Base-by-base conservation (phyloP, 2,113 vertebrate genomes). In the Mesoclemmys tuberculata region DNA sequence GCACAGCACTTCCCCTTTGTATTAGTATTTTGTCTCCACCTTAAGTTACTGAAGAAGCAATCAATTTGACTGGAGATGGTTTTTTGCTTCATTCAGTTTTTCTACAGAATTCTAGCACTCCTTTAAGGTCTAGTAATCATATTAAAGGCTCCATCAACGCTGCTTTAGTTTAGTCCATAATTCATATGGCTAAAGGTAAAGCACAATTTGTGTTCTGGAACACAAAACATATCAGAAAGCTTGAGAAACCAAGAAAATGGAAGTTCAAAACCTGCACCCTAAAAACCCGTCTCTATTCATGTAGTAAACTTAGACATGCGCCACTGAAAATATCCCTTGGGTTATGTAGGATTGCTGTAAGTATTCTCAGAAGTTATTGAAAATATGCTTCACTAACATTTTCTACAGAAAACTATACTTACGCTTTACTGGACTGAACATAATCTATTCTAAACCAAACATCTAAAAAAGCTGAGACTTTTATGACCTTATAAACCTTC, bases 1-100 rank as follows among this genome's bases (percentile, higher is more conserved):
- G 95, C 93, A 98, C 94, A 79, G 92, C 29, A 86, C 54, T 94
- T 97, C 87, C 96, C 96, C 92, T 92, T 96, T 97, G 95, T 96
- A 92, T 97, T 93, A 92, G 86, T 85, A 86, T 89, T 83, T 86
- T 90, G 58, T 90, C 90, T 89, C 51, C 91, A 84, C 82, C 41
- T 68, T 91, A 6, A 13, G 91, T 88, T 64, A 81, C n/a, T 88
- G 78, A 94, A 96, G 38, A 94, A 97, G 80, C 46, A 91, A 91
- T 93, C 90, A 11, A 91, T 96, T 97, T 96, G 92, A 94, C 94
- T 88, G 22, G 55, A 79, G 5, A 84, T 38, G 80, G 35, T 61
- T n/a, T 51, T 90, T 97, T 80, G 41, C 8, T 93, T 56, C 0
- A 9, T 51, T 58, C 19, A 26, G 38, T 90, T 19, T 75, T 87